Evolutionary conservation across 1,140 invertebrate species (phyloP), one percentile per base, ranked within the genome.

Genomic region (Hesperophylax magnus): DNA sequence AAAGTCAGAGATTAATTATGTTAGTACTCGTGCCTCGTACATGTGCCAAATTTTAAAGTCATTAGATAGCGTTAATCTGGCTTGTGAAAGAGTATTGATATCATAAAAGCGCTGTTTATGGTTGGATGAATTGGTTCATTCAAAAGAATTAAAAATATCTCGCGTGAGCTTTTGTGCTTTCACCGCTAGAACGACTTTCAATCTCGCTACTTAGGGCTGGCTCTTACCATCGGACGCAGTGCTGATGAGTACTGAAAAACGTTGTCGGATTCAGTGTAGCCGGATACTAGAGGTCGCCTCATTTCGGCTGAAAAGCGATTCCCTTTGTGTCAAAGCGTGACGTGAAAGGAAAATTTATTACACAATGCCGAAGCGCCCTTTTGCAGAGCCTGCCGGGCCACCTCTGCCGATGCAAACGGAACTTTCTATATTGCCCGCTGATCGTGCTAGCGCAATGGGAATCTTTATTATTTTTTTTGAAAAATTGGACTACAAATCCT

Each of bases 251-350:
- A 54, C 31, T 76, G 18, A 56, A 58, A 60, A 76, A 76, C 17
- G 18, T 34, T n/a, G 52, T 18, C 20, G 53, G 52, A 24, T 56
- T 47, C 69, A 7, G 47, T n/a, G n/a, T 53, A n/a, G 47, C 34
- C 69, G 69, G 69, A 53, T 53, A 17, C n/a, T 52, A 47, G 1
- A 72, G 69, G 72, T 54, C 24, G 61, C 39, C 77, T 78, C 77
- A 71, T 78, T 78, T 78, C 34, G 39, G 77, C 24, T 31, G 34
- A 78, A 78, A 78, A 78, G 63, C 63, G 63, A 78, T 78, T 71
- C 77, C 65, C 77, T 78, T 78, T 78, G 77, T 78, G 77, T 78
- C 77, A 78, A 78, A 78, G 77, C 77, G 61, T 78, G 77, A 71
- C 65, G 67, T 78, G 61, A 71, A 71, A 78, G 77, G 77, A 78